These are phyloP conservation scores for Danio rerio DNA, from an alignment of 2,113 vertebrate genomes.

Conservation along the genomic window GRCz12tu NC_133191.1:44270501-44271000, in stretches of 20 bases:
- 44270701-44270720: constrained; percentile 46
- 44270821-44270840: constrained; percentile 75
- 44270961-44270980: neutral
- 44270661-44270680: constrained; percentile 28
- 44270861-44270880: constrained; percentile 58
- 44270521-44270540: constrained; percentile 39
- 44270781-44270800: constrained; percentile 73
- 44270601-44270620: constrained; percentile 9
- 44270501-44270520: constrained; percentile 22
- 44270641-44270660: constrained; percentile 42
- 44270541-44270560: constrained; percentile 42
- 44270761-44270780: constrained; percentile 77
- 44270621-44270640: constrained; percentile 41
- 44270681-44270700: constrained; percentile 44
- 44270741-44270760: constrained; percentile 70
- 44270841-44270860: constrained; percentile 77
- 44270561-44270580: constrained; percentile 38
- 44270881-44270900: constrained; percentile 49
- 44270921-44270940: constrained; percentile 38
- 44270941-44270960: constrained; percentile 37
- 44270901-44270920: constrained; percentile 43
- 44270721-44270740: constrained; percentile 68
- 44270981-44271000: constrained; percentile 25
- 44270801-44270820: constrained; percentile 70
- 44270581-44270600: constrained; percentile 29